phyloP scores from a whole-genome alignment of 2,888 invertebrate species.

The Metallyticus violacea region DNA sequence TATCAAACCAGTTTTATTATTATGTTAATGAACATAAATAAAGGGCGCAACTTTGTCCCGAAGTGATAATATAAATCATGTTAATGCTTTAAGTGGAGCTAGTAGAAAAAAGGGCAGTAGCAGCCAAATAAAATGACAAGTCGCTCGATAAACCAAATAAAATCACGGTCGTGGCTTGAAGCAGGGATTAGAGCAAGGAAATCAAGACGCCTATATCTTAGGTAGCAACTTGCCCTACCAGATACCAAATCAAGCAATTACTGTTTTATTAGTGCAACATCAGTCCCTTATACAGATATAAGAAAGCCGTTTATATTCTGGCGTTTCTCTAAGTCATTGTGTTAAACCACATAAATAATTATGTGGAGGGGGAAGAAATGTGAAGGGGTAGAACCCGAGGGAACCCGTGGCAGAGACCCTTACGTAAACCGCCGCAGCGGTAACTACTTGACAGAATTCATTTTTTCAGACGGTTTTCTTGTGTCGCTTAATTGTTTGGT shows the following conservation, averaged over 20 bases:
- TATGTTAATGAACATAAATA: neutral
- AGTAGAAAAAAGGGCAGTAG: neutral
- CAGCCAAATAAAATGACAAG: neutral
- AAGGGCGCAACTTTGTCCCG: neutral
- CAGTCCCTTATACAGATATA: neutral
- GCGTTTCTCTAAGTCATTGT: neutral
- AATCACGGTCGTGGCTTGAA: neutral
- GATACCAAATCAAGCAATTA: neutral
- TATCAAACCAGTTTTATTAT: neutral
- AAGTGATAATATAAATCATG: neutral
- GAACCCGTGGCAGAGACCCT: too few species aligned
- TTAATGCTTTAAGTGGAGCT: neutral
- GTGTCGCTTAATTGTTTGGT: too few species aligned
- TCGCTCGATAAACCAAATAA: neutral
- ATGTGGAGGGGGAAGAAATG: neutral
- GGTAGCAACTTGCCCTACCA: neutral
- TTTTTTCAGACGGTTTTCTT: too few species aligned
- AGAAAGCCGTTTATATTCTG: neutral
- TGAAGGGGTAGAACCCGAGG: too few species aligned
- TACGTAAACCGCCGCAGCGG: too few species aligned
- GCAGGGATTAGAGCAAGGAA: neutral
- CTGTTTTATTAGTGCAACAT: neutral
- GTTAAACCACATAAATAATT: too few species aligned
- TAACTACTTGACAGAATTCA: too few species aligned
- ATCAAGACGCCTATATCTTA: too few species aligned